Percentiles rank a stretch among this genome's conserved stretches.
Conservation (phyloP, 2,113 vertebrate genomes). For the Labrus mixtus region DNA sequence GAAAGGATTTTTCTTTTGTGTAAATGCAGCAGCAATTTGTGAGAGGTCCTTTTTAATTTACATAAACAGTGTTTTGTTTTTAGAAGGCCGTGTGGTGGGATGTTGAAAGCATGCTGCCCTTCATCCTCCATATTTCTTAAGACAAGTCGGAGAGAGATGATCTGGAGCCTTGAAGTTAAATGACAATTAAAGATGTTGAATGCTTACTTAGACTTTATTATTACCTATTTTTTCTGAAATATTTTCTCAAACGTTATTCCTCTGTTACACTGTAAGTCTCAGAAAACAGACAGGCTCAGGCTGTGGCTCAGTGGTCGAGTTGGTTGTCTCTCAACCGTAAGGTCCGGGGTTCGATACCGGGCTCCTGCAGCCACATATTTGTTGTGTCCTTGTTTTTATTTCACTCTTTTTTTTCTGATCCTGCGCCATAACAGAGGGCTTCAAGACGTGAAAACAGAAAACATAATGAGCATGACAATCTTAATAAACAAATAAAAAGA, state of each 20-base stretch:
- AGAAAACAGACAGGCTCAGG: too few species aligned
- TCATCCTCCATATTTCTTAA: too few species aligned
- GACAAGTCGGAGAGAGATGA: background rate
- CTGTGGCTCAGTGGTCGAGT: too few species aligned
- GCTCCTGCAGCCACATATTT: too few species aligned
- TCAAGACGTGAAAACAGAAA: too few species aligned
- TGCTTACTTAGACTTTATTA: background rate
- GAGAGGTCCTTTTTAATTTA: conserved; percentile 1
- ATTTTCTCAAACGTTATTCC: background rate
- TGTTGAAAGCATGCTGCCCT: background rate
- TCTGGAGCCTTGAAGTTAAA: background rate
- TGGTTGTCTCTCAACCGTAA: too few species aligned
- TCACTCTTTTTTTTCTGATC: too few species aligned
- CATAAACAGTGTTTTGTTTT: background rate
- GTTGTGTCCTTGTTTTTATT: too few species aligned
- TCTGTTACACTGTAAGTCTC: background rate
- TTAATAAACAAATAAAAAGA: too few species aligned
- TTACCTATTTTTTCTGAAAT: background rate
- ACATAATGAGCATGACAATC: too few species aligned
- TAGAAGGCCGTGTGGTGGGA: background rate
- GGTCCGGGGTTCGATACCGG: too few species aligned
- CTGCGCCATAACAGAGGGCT: too few species aligned
- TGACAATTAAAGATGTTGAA: background rate
- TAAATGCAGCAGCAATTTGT: conserved; percentile 7
- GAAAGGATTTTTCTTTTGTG: background rate